phyloP scores from a whole-genome alignment of 2,113 vertebrate genomes.

The Zosterops hypoxanthus region DNA sequence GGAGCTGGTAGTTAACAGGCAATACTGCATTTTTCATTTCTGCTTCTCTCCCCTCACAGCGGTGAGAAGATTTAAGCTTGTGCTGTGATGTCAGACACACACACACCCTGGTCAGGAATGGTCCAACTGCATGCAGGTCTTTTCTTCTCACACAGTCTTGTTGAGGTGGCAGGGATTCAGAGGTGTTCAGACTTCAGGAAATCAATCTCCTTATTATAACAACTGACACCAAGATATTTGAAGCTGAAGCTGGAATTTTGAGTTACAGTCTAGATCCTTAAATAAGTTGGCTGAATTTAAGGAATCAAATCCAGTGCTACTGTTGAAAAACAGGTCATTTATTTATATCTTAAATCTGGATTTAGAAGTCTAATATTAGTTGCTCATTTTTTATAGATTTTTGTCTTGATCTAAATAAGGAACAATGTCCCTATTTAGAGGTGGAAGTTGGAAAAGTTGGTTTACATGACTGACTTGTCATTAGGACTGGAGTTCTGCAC shows the following conservation, averaged over 20 bases:
- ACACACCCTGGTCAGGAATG: background rate
- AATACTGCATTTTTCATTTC: background rate
- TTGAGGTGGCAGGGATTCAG: background rate
- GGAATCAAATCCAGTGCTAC: background rate
- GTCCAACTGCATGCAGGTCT: background rate
- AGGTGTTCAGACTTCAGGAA: background rate
- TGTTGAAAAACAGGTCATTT: background rate
- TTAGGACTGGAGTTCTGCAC: background rate
- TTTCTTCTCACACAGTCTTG: background rate
- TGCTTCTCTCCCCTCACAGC: background rate
- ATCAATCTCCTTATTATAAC: background rate
- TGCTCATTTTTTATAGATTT: background rate
- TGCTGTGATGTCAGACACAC: background rate
- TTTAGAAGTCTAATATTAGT: constrained; percentile 8
- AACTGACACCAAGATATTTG: background rate
- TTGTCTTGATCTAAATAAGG: background rate
- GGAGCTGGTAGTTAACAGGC: background rate
- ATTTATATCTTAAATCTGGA: constrained; percentile 12
- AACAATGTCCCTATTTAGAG: background rate
- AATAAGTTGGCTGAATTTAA: background rate
- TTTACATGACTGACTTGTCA: background rate
- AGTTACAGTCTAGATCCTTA: background rate
- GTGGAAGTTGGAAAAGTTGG: background rate
- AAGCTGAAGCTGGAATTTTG: background rate
- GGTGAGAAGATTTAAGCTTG: background rate